Evolutionary conservation across 2,113 vertebrate species (phyloP).

Genomic region (Baryphthengus martii): DNA sequence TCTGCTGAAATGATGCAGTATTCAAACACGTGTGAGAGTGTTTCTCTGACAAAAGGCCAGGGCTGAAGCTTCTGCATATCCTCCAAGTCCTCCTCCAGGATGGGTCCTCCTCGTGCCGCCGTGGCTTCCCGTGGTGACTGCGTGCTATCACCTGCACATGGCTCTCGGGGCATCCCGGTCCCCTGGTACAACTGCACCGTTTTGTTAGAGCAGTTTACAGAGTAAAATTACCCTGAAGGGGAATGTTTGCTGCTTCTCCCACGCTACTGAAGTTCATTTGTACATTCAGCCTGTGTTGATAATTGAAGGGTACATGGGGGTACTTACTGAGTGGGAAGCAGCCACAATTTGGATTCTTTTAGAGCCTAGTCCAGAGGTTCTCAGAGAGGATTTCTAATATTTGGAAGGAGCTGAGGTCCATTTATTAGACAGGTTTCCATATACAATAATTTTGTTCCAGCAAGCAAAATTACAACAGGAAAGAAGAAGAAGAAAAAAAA

Average conservation of each 20-base stretch:
- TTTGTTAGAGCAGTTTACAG: background rate
- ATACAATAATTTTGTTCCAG: background rate
- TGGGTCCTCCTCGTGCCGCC: fast-evolving
- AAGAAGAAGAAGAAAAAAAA: background rate
- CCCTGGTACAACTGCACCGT: background rate
- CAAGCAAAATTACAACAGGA: background rate
- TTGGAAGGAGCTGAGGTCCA: background rate
- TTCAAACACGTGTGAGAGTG: slow-evolving; percentile 40
- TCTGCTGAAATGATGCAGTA: slow-evolving; percentile 37
- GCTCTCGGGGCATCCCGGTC: background rate
- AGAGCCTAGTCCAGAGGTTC: background rate
- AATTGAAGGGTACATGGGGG: fast-evolving
- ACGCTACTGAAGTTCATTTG: background rate
- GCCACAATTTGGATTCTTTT: background rate
- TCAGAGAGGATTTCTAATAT: background rate
- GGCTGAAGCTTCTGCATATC: background rate
- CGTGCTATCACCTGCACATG: background rate
- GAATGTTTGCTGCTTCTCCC: background rate
- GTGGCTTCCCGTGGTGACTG: background rate
- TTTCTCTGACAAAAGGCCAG: background rate
- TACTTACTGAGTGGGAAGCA: background rate
- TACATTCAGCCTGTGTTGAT: background rate
- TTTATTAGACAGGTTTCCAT: background rate
- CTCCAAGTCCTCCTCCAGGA: background rate
- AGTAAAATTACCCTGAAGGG: background rate